Base-by-base conservation (phyloP, 1,140 invertebrate species). In the Aphelinus atriplicis region DNA sequence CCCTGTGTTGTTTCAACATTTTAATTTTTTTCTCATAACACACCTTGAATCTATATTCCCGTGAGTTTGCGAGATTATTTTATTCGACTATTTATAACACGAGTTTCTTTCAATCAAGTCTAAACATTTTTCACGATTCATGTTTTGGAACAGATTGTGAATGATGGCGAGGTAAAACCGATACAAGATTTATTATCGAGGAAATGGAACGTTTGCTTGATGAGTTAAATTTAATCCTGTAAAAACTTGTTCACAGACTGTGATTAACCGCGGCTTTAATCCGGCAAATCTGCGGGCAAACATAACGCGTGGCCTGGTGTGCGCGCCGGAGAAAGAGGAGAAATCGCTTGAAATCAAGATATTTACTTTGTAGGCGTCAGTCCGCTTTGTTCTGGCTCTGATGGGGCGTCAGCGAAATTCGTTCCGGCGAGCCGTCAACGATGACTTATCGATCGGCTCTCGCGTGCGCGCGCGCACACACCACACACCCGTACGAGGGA, bases 381-480 rank as follows among this genome's bases (percentile, higher is more conserved):
- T 62, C 53, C 26, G 43, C 10, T 71, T 71, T 71, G 69, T 71
- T 55, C 69, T 51, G 53, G 45, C n/a, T 50, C 46, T 65, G 53
- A 58, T 50, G 46, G 46, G 46, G 47, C 62, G 62, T 58, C 71
- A 65, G 62, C 71, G 46, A 63, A 71, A 71, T 71, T 72, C 62
- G 71, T 72, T 72, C 6, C 62, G 26, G 51, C 55, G 53, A 67
- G 48, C 64, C 56, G 71, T 82, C 77, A 74, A 71, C 78, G 77
- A 81, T 81, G 83, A 85, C 81, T 83, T 84, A 84, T 84, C 80
- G 82, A 84, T 80, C 80, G 79, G 26, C n/a, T 56, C 51, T n/a
- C 63, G 10, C 51, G 75, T 46, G 51, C 48, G 10, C 26, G 10
- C 48, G 10, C 50, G 6, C 4, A 51, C 26, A 43, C 48, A 9